These are phyloP conservation scores for Austrolebias charrua DNA, from an alignment of 2,797 vertebrate genomes.

Conservation along the genomic window DNA sequence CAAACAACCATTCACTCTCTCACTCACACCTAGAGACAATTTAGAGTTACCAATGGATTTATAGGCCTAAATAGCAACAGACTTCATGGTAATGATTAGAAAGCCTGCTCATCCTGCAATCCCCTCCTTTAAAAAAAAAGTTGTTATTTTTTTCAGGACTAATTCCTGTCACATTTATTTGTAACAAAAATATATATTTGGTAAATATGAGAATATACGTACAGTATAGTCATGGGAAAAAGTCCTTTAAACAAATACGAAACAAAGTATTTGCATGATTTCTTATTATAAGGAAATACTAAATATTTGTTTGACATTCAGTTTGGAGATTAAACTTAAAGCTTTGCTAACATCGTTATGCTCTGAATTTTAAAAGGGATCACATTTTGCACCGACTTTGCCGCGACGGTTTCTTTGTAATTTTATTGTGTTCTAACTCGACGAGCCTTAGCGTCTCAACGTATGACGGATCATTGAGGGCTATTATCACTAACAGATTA, in stretches of 20 bases:
- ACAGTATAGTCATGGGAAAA: background rate
- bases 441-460: constrained; percentile 30
- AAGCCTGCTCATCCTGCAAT: too few relatives aligned
- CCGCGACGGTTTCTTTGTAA: constrained; percentile 36
- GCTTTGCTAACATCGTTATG: constrained; percentile 44
- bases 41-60: constrained; percentile 2
- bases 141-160: too few relatives aligned
- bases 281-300: constrained; percentile 37
- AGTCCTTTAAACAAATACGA: constrained; percentile 1
- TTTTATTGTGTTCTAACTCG: constrained; percentile 35
- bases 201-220: too few relatives aligned
- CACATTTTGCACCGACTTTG: constrained; percentile 45
- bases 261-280: constrained; percentile 26
- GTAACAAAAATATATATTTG: too few relatives aligned
- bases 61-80: constrained; percentile 7
- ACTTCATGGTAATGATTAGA: constrained; percentile 1
- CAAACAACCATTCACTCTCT: too few relatives aligned
- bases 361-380: constrained; percentile 47
- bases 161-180: background rate
- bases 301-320: constrained; percentile 48
- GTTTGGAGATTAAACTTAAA: constrained; percentile 23
- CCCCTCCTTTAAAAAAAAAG: too few relatives aligned
- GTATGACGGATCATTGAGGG: constrained; percentile 31
- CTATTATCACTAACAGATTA: constrained; percentile 35
- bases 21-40: too few relatives aligned